These are phyloP conservation scores for Sphaeridia pumilis DNA, from an alignment of 2,888 invertebrate genomes.

Conservation along the genomic window DNA sequence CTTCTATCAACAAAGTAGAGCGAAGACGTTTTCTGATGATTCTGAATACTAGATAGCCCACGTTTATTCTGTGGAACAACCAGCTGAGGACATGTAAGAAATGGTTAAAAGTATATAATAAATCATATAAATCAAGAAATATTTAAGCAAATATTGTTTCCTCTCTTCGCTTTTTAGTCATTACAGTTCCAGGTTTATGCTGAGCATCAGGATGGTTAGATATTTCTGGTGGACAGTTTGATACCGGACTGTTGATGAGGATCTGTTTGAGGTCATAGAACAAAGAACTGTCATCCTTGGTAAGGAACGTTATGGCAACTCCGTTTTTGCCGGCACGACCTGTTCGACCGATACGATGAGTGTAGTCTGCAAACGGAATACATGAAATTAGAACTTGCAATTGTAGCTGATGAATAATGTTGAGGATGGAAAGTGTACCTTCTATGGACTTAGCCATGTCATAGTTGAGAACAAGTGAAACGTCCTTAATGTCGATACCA, in stretches of 20 bases:
- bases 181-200: slow-evolving; percentile 89
- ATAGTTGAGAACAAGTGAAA: slow-evolving; percentile 97
- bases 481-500: slow-evolving; percentile 99
- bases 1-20: too few relatives aligned
- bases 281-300: slow-evolving; percentile 86
- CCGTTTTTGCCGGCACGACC: slow-evolving; percentile 98
- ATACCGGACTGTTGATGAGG: slow-evolving; percentile 75
- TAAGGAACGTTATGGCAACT: slow-evolving; percentile 89
- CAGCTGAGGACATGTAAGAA: too few relatives aligned
- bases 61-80: too few relatives aligned
- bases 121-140: not conserved
- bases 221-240: slow-evolving; percentile 88
- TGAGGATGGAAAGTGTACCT: slow-evolving; percentile 43
- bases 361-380: slow-evolving; percentile 55
- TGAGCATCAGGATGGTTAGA: slow-evolving; percentile 98
- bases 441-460: slow-evolving; percentile 99
- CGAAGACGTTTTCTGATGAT: too few relatives aligned
- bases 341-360: slow-evolving; percentile 96
- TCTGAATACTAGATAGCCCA: too few relatives aligned
- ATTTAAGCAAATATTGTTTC: slow-evolving; percentile 88
- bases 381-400: slow-evolving; percentile 1
- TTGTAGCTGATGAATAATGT: not conserved
- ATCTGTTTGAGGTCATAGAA: slow-evolving; percentile 97
- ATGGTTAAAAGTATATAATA: too few relatives aligned
- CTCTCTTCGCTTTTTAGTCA: slow-evolving; percentile 75